A percentile compares a stretch with the other conserved stretches of the same genome.
phyloP scores from a whole-genome alignment of 2,888 invertebrate species.

The Tetragnatha montana region DNA sequence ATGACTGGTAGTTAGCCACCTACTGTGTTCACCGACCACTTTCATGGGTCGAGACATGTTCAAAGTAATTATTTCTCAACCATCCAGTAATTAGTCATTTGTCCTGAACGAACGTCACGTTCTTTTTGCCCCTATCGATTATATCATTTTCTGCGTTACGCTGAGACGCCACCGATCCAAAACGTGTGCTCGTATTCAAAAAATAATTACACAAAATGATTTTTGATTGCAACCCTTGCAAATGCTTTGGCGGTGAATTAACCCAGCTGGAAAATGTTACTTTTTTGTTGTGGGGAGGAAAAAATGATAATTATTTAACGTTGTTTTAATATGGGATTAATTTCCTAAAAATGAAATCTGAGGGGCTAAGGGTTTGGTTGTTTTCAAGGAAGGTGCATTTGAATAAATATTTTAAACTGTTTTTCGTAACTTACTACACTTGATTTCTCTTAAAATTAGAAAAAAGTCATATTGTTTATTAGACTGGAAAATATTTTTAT shows the following conservation, averaged over 20 bases:
- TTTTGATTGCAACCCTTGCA: background rate
- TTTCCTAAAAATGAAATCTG: background rate
- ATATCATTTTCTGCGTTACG: background rate
- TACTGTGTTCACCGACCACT: background rate
- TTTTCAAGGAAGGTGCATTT: background rate
- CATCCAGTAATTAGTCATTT: slow-evolving; percentile 24
- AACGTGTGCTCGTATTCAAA: background rate
- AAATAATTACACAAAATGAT: background rate
- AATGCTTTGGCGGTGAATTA: background rate
- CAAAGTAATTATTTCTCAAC: slow-evolving; percentile 28
- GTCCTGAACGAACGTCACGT: slow-evolving; percentile 9
- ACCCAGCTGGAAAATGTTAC: background rate
- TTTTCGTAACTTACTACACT: no score
- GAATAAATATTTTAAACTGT: background rate
- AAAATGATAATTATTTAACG: background rate
- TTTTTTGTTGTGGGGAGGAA: background rate
- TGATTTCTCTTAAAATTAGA: no score
- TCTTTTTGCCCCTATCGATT: slow-evolving; percentile 5
- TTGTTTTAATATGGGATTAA: background rate
- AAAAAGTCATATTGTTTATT: background rate
- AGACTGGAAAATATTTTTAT: background rate
- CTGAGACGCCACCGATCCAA: background rate
- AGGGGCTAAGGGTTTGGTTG: background rate
- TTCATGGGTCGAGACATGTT: background rate
- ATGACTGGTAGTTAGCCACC: background rate